A percentile compares a stretch with the other conserved stretches of the same genome.
These are phyloP conservation scores for Eupeodes luniger DNA, from an alignment of 2,888 invertebrate species.

Conservation along the genomic window DNA sequence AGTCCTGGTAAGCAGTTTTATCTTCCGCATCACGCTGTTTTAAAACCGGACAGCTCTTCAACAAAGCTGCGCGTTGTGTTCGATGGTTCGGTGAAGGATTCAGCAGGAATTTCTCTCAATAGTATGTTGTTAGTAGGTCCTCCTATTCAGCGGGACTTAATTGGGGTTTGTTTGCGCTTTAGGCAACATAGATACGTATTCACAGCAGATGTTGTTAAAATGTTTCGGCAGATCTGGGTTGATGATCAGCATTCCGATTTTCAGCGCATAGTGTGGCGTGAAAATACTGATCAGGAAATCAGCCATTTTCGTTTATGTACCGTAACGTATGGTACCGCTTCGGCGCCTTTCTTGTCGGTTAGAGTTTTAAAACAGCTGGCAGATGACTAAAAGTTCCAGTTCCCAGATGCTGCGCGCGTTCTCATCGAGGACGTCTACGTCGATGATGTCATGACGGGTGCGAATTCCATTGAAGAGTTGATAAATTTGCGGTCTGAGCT, in stretches of 20 bases:
- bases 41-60: conserved; percentile 67
- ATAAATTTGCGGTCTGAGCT: conserved; percentile 1
- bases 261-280: conserved; percentile 13
- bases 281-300: conserved; percentile 24
- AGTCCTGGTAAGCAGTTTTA: conserved; percentile 51
- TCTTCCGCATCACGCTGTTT: conserved; percentile 73
- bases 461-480: conserved; percentile 1
- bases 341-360: conserved; percentile 36
- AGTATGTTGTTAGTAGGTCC: conserved; percentile 56
- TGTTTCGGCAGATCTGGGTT: conserved; percentile 9
- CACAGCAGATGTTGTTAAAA: background rate
- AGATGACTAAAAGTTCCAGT: background rate
- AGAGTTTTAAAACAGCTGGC: conserved; percentile 25
- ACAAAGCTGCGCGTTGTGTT: conserved; percentile 32
- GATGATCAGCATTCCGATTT: conserved; percentile 7
- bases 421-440: conserved; percentile 35
- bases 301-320: conserved; percentile 21
- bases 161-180: conserved; percentile 57
- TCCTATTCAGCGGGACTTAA: conserved; percentile 59
- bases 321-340: conserved; percentile 27
- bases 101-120: conserved; percentile 51
- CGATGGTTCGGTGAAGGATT: conserved; percentile 59
- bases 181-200: conserved; percentile 50
- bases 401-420: conserved; percentile 5
- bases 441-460: conserved; percentile 23